Evolutionary conservation across 1,140 invertebrate genomes (phyloP).

Genomic region (Octopus sinensis): DNA sequence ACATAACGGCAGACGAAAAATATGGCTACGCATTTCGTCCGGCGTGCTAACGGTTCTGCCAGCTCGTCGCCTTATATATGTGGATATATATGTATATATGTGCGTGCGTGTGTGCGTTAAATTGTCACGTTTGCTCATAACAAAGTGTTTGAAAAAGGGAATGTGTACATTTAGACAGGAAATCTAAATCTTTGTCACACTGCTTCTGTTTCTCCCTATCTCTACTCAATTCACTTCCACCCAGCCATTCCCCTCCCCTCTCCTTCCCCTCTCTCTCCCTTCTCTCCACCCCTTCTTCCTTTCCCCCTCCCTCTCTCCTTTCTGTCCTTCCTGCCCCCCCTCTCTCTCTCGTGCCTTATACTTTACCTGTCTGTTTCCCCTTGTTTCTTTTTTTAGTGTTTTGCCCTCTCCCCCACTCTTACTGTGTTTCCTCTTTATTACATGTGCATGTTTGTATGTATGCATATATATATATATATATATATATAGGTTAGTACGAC

Average conservation of each 20-base stretch:
- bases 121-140: too few relatives aligned
- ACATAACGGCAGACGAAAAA: too few relatives aligned
- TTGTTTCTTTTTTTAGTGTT: not conserved
- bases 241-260: not conserved
- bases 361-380: not conserved
- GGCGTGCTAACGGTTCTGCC: too few relatives aligned
- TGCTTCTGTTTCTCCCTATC: too few relatives aligned
- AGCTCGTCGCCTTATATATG: too few relatives aligned
- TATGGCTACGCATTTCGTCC: too few relatives aligned
- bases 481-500: not conserved
- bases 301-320: not conserved
- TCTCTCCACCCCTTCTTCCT: not conserved
- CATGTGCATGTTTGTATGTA: not conserved
- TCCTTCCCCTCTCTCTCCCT: not conserved
- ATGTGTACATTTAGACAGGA: too few relatives aligned
- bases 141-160: too few relatives aligned
- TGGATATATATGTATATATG: too few relatives aligned
- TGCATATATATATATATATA: not conserved
- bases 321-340: not conserved
- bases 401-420: not conserved
- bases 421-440: not conserved
- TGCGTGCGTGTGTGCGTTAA: too few relatives aligned
- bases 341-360: not conserved
- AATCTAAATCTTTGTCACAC: too few relatives aligned
- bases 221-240: not conserved